Conservation (phyloP, 2,888 invertebrate genomes). For the Ashinkailepas kermadecensis region DNA sequence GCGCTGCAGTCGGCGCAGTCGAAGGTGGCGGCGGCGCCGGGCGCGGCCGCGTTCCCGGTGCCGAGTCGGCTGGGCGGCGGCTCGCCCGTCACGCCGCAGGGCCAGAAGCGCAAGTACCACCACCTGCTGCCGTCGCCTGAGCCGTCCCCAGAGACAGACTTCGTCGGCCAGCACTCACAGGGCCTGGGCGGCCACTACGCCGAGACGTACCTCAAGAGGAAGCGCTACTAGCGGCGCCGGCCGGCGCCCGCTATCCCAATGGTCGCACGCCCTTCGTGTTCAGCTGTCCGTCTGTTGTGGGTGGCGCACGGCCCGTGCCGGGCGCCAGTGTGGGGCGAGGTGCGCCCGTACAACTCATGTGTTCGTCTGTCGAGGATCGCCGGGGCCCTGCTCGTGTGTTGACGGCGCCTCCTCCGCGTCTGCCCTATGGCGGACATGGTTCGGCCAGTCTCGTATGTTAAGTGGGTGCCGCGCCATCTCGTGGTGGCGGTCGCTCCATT, state of each 20-base stretch:
- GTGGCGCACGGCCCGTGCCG: too few species aligned
- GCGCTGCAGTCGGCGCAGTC: slow-evolving; percentile 32
- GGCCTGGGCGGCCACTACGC: slow-evolving; percentile 50
- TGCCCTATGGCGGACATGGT: neutral
- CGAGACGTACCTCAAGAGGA: slow-evolving; percentile 46
- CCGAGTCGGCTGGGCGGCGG: slow-evolving; percentile 28
- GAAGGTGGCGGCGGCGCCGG: slow-evolving; percentile 34
- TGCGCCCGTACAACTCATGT: too few species aligned
- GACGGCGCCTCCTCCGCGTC: neutral
- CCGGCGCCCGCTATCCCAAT: neutral
- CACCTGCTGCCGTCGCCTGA: slow-evolving; percentile 47
- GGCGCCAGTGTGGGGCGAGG: too few species aligned
- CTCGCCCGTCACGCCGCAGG: slow-evolving; percentile 38
- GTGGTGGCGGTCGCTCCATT: too few species aligned
- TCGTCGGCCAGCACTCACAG: slow-evolving; percentile 49
- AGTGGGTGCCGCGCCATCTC: too few species aligned
- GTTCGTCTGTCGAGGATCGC: too few species aligned
- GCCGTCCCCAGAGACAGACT: slow-evolving; percentile 47
- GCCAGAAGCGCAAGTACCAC: slow-evolving; percentile 42
- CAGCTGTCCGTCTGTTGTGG: neutral
- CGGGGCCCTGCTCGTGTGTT: too few species aligned
- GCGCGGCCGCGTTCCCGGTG: slow-evolving; percentile 34
- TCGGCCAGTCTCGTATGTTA: too few species aligned
- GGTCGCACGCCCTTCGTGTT: neutral
- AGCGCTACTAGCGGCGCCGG: slow-evolving; percentile 38